Percentiles rank a stretch among this genome's conserved stretches.
phyloP scores from a whole-genome alignment of 2,888 invertebrate genomes.

The Unio delphinus region DNA sequence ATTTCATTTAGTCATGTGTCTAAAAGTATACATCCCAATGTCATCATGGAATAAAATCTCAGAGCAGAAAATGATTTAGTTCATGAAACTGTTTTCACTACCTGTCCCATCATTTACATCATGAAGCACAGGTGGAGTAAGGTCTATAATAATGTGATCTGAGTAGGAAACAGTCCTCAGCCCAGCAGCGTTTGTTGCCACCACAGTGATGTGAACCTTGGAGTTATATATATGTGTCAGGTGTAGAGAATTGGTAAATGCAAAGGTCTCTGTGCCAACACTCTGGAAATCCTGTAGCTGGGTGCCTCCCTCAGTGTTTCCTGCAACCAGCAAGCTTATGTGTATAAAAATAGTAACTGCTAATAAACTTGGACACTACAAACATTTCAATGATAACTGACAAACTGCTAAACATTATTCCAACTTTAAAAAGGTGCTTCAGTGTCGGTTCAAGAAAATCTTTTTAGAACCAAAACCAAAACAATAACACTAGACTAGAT shows the following conservation, averaged over 20 bases:
- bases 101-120: no score
- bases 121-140: slow-evolving; percentile 42
- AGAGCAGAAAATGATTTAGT: neutral
- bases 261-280: slow-evolving; percentile 41
- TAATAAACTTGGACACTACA: no score
- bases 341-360: no score
- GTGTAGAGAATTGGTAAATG: slow-evolving; percentile 26
- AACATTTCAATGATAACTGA: no score
- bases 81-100: neutral
- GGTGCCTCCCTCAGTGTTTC: slow-evolving; percentile 39
- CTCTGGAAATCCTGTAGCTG: slow-evolving; percentile 36
- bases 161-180: slow-evolving; percentile 38
- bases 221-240: slow-evolving; percentile 46
- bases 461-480: no score
- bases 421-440: no score
- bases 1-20: no score
- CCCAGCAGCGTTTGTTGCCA: slow-evolving; percentile 48
- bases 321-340: slow-evolving; percentile 11
- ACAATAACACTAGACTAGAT: no score
- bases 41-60: no score
- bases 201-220: slow-evolving; percentile 44
- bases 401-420: no score
- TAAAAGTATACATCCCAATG: no score
- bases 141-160: slow-evolving; percentile 36
- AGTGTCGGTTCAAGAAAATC: no score